Evolutionary conservation across 2,888 invertebrate genomes (phyloP), one percentile per base, ranked within the genome.

Genomic region (Agonopterix heracliana): DNA sequence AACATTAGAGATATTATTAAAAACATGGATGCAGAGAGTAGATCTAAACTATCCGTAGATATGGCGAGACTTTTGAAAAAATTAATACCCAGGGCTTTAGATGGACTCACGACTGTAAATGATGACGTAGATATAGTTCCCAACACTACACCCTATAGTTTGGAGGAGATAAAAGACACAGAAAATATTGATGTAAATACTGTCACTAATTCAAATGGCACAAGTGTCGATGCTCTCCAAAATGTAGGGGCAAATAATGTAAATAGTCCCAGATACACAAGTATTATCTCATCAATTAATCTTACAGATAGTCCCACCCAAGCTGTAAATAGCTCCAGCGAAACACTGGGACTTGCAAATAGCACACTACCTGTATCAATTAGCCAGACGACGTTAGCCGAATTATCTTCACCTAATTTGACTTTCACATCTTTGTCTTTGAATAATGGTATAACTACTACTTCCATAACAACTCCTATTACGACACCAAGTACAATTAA

Each of bases 31-130:
- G 80, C 80, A 55, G 74, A 74, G 11, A 83, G 79, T 74, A 84
- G 72, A 74, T 75, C 76, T 63, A 86, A 79, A 77, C 76, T 90
- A 68, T 80, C 81, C 55, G 85, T 85, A 71, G 90, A 90, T 79
- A 87, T 88, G 83, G 73, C 78, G 50, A 83, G 81, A 64, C 71
- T 89, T 56, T 85, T 90, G 60, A 86, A 87, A 63, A 81, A 79
- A 46, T 78, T 91, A 66, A 78, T 87, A 59, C 86, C 90, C 59
- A 80, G 86, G 73, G 85, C 84, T 65, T 71, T 84, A 72, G 74
- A 74, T 64, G 74, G 78, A 73, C 69, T 77, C 59, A 62, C 69
- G 57, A 74, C 68, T 62, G 62, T 65, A 63, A 67, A 74, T 61
- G 78, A 79, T 57, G 77, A 81, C 61, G 62, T 76, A 59, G 84